Evolutionary conservation across 2,113 vertebrate genomes (phyloP), one percentile per base, ranked within the genome.

Genomic region (Cercopithecus mona): DNA sequence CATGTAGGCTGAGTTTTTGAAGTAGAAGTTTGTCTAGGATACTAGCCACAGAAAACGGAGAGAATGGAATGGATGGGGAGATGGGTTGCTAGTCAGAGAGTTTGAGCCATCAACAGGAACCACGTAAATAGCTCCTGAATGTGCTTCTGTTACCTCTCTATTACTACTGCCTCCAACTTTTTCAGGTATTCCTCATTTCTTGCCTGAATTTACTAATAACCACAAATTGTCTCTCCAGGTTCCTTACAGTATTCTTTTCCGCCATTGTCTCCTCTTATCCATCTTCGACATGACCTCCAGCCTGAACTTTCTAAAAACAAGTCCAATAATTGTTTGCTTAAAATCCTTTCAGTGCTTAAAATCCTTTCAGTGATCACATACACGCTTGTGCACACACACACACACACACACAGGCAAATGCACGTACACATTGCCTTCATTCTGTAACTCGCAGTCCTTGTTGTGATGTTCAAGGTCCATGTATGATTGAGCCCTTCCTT

Each of bases 191-290:
- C 8, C 43, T 80, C 43, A 38, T 76, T 90, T 93, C 93, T 75
- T 72, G 52, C 35, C 76, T 83, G 61, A 88, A 93, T 87, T 78
- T 64, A 52, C 91, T 92, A 9, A 89, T 32, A 43, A 75, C 6
- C 9, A 61, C 79, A 59, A 83, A 55, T 59, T 45, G 40, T 61
- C 40, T 80, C 72, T 16, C 40, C 88, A 40, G 50, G 4, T 84
- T 17, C 12, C 38, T 68, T 68, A 81, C 12, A 78, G 50, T 50
- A 9, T 73, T 90, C 45, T 59, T 80, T 82, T 55, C 73, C 59
- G 64, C 27, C 20, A 0, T 59, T 30, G 8, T 66, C 27, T 86
- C 59, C 43, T 88, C 35, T 59, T 48, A 57, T 50, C 64, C 18
- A 50, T 78, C 55, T 95, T 75, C 30, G 55, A 85, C 25, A 57